Percentiles rank a stretch among this genome's conserved stretches.
These are phyloP conservation scores for Gnathonemus longibarbis DNA, from an alignment of 2,113 vertebrate species.

Conservation along the genomic window DNA sequence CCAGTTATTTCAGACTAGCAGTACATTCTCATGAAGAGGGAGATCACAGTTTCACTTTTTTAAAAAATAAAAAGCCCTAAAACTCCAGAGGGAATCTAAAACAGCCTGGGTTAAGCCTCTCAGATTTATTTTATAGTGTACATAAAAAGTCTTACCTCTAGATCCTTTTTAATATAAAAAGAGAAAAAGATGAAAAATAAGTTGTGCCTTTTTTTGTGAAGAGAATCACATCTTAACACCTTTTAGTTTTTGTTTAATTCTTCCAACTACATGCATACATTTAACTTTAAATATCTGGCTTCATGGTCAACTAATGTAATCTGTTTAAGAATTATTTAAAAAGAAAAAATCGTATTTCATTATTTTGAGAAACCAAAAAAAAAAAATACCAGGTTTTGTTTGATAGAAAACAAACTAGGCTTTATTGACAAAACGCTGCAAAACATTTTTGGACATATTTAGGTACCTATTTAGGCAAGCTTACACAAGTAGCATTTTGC, in stretches of 20 bases:
- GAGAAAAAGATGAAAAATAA: slow-evolving; percentile 66
- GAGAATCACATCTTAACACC: slow-evolving; percentile 61
- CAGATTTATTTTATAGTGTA: slow-evolving; percentile 69
- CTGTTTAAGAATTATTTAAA: slow-evolving; percentile 57
- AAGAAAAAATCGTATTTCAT: slow-evolving; percentile 59
- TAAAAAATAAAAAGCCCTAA: slow-evolving; percentile 60
- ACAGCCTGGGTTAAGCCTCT: slow-evolving; percentile 61
- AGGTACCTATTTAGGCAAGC: slow-evolving; percentile 99
- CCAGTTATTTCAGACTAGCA: slow-evolving; percentile 77
- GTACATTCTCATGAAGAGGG: slow-evolving; percentile 65
- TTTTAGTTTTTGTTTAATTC: slow-evolving; percentile 64
- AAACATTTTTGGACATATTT: slow-evolving; percentile 90
- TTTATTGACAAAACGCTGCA: slow-evolving; percentile 99
- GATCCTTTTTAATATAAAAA: slow-evolving; percentile 76
- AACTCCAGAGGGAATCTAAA: slow-evolving; percentile 69
- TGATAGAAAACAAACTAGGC: slow-evolving; percentile 98
- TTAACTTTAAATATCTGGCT: slow-evolving; percentile 67
- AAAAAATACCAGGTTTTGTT: slow-evolving; percentile 91
- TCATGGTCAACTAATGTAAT: slow-evolving; percentile 61
- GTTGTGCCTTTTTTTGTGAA: slow-evolving; percentile 67
- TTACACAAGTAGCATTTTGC: slow-evolving; percentile 96
- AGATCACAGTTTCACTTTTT: slow-evolving; percentile 49
- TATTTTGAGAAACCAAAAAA: slow-evolving; percentile 77
- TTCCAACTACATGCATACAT: slow-evolving; percentile 67
- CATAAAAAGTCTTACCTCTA: slow-evolving; percentile 69